These are phyloP conservation scores for Ephialtes manifestator DNA, from an alignment of 2,888 invertebrate species.

Conservation along the genomic window DNA sequence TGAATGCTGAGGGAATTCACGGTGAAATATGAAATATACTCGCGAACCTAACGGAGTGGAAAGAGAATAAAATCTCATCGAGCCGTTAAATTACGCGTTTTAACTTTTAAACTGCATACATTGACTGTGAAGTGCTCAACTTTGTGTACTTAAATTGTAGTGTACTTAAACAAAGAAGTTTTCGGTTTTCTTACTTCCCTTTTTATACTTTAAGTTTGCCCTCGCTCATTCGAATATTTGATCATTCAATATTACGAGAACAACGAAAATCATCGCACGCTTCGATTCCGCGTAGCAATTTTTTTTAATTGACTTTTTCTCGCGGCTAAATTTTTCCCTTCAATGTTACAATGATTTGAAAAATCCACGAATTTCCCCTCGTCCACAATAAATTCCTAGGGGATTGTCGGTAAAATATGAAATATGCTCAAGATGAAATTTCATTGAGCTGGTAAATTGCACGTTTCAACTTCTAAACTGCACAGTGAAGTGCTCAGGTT, in stretches of 20 bases:
- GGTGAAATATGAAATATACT: neutral
- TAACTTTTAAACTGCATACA: slow-evolving; percentile 11
- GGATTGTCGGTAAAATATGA: slow-evolving; percentile 18
- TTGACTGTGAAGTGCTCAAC: neutral
- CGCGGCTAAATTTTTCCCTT: too few species aligned
- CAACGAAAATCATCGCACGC: too few species aligned
- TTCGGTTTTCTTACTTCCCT: neutral
- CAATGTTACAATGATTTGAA: too few species aligned
- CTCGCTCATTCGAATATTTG: slow-evolving; percentile 57
- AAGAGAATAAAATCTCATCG: slow-evolving; percentile 19
- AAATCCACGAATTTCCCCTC: too few species aligned
- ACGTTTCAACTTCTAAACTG: too few species aligned
- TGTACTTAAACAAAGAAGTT: too few species aligned
- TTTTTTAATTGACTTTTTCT: too few species aligned
- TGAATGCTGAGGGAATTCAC: neutral
- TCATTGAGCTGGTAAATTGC: slow-evolving; percentile 3
- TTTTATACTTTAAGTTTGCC: neutral
- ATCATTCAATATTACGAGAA: slow-evolving; percentile 23
- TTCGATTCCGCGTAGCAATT: too few species aligned
- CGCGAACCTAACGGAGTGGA: neutral
- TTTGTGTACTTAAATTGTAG: neutral
- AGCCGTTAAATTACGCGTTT: slow-evolving; percentile 19
- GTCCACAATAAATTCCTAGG: neutral
- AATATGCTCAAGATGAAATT: neutral
- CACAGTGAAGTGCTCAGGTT: too few species aligned